Evolutionary conservation across 2,888 invertebrate species (phyloP).

Genomic region (Limenitis camilla): DNA sequence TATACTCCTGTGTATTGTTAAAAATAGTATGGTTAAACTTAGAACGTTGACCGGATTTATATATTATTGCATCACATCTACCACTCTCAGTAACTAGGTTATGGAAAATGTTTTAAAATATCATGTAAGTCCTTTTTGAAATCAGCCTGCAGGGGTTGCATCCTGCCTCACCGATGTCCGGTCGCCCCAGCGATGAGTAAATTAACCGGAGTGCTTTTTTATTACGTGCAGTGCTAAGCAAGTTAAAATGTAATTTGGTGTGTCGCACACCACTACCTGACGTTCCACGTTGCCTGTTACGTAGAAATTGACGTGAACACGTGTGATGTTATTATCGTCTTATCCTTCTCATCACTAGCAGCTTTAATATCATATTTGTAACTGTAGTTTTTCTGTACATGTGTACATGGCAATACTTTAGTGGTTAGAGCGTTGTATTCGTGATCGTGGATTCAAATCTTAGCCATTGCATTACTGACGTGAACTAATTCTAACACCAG

Average conservation of each 20-base stretch:
- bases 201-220: slow-evolving; percentile 61
- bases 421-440: no score
- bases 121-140: background rate
- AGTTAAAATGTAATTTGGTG: slow-evolving; percentile 42
- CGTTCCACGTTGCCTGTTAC: slow-evolving; percentile 14
- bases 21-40: no score
- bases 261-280: slow-evolving; percentile 18
- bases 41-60: no score
- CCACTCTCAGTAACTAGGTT: background rate
- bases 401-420: no score
- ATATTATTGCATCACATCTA: no score
- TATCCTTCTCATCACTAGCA: background rate
- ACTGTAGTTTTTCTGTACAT: background rate
- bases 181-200: slow-evolving; percentile 33
- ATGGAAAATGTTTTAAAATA: slow-evolving; percentile 2
- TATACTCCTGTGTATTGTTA: no score
- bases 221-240: slow-evolving; percentile 49
- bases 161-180: slow-evolving; percentile 31
- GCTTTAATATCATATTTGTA: background rate
- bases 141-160: slow-evolving; percentile 30
- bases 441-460: no score
- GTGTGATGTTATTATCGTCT: slow-evolving; percentile 14
- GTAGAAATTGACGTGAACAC: slow-evolving; percentile 19
- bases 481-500: no score
- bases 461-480: no score